Evolutionary conservation across 35 echinoderm and acorn worm genomes (phyloP).

Genomic region (Ptychodera flava): DNA sequence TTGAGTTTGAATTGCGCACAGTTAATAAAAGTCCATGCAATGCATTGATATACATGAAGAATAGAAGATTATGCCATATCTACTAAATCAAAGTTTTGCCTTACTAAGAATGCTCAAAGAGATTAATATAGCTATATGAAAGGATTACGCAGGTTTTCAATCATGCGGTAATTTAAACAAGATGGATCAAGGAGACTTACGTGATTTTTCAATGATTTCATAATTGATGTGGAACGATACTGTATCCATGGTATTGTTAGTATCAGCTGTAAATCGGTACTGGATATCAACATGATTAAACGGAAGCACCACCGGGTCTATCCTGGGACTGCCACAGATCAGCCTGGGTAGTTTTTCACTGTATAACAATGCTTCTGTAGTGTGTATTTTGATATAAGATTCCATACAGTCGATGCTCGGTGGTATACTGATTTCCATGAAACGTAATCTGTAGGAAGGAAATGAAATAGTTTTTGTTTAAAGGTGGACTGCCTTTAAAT

Average conservation of each 20-base stretch:
- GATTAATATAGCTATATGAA: too few species aligned
- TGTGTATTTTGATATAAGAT: not conserved
- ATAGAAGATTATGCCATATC: too few species aligned
- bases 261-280: not conserved
- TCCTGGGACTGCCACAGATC: not conserved
- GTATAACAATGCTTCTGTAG: not conserved
- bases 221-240: not conserved
- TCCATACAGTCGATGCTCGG: not conserved
- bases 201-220: not conserved
- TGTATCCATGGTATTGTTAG: not conserved
- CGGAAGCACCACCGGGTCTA: not conserved
- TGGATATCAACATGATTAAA: not conserved
- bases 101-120: too few species aligned
- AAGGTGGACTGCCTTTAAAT: too few species aligned
- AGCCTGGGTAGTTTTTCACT: not conserved
- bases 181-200: too few species aligned
- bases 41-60: too few species aligned
- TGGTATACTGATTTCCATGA: not conserved
- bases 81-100: too few species aligned
- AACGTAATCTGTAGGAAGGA: not conserved
- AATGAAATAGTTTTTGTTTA: too few species aligned
- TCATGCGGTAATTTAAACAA: too few species aligned
- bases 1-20: too few species aligned
- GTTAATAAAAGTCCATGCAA: too few species aligned
- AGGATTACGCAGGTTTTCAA: too few species aligned